These are phyloP conservation scores for Phrynocephalus forsythii DNA, from an alignment of 2,797 vertebrate species.

Conservation along the genomic window DNA sequence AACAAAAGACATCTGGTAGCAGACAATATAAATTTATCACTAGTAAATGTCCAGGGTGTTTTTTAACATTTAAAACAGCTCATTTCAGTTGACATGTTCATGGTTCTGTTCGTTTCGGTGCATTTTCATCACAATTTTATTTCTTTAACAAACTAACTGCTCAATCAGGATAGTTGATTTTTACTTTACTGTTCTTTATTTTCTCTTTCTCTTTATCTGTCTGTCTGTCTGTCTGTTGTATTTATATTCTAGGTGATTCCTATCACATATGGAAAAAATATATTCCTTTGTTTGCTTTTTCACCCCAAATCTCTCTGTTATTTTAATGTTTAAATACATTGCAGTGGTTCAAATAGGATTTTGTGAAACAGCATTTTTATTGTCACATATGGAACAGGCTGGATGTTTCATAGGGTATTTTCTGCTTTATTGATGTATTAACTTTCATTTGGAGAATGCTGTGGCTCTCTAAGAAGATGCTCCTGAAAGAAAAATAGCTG, in stretches of 20 bases:
- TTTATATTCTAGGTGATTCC: not conserved
- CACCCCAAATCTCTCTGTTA: not conserved
- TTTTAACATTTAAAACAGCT: too few relatives aligned
- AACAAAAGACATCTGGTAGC: too few relatives aligned
- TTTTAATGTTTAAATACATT: not conserved
- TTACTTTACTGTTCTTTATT: too few relatives aligned
- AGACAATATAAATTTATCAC: too few relatives aligned
- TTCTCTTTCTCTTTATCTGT: too few relatives aligned
- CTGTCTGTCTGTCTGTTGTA: too few relatives aligned
- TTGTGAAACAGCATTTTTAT: not conserved
- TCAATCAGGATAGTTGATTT: too few relatives aligned
- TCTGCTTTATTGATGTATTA: not conserved
- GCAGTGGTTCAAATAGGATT: not conserved
- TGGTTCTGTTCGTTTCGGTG: too few relatives aligned
- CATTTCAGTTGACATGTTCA: too few relatives aligned
- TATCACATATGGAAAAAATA: not conserved
- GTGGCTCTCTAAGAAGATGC: not conserved
- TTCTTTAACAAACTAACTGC: too few relatives aligned
- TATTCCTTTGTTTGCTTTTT: not conserved
- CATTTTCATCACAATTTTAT: too few relatives aligned
- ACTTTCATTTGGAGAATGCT: not conserved
- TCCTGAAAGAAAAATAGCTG: not conserved
- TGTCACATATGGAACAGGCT: not conserved
- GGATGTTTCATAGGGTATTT: not conserved
- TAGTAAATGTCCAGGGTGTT: too few relatives aligned